These are phyloP conservation scores for Cotesia vestalis DNA, from an alignment of 1,140 invertebrate genomes.

Conservation along the genomic window DNA sequence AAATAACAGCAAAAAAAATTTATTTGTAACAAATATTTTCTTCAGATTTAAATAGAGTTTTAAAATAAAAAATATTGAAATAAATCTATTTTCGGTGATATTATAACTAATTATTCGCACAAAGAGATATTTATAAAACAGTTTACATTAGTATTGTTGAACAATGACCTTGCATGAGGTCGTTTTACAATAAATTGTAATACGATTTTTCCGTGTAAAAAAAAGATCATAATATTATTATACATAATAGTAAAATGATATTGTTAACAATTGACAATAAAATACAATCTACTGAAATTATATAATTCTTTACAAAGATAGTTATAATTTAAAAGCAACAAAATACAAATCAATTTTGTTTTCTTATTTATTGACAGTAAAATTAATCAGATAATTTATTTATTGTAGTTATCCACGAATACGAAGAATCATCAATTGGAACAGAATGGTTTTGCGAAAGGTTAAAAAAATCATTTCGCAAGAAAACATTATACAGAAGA, in stretches of 20 bases:
- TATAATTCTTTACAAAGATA: too few species aligned
- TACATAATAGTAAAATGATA: too few species aligned
- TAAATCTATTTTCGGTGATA: too few species aligned
- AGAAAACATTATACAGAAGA: conserved; percentile 69
- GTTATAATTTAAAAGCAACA: too few species aligned
- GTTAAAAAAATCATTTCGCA: conserved; percentile 62
- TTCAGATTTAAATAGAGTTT: too few species aligned
- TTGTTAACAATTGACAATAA: background rate
- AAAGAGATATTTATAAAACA: background rate
- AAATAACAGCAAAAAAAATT: too few species aligned
- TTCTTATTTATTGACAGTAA: background rate
- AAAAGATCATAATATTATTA: background rate
- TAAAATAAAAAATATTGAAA: too few species aligned
- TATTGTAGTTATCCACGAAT: conserved; percentile 7
- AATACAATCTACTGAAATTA: background rate
- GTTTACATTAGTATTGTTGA: conserved; percentile 2
- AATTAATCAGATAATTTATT: too few species aligned
- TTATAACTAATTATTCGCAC: too few species aligned
- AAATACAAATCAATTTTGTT: conserved; percentile 9
- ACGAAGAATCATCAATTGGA: background rate
- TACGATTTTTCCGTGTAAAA: background rate
- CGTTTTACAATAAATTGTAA: conserved; percentile 4
- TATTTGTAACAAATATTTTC: too few species aligned
- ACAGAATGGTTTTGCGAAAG: conserved; percentile 58
- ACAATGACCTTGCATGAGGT: conserved; percentile 20